Conservation (phyloP, 2,113 vertebrate genomes). For the Pardalotus punctatus region DNA sequence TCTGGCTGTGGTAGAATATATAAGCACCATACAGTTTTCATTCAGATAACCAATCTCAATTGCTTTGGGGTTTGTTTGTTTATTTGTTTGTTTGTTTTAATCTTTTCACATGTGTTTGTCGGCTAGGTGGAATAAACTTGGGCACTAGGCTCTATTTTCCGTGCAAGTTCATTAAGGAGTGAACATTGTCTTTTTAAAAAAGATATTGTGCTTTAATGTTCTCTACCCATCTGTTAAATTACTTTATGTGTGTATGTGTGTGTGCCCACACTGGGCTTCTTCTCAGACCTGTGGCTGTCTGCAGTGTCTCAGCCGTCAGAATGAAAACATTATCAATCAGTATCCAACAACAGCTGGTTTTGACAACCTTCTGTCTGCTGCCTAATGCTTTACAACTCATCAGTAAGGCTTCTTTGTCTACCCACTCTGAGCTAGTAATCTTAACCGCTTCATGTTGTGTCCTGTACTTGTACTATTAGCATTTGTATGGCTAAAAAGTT, state of each 20-base stretch:
- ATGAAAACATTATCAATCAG: constrained; percentile 96
- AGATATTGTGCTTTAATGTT: constrained; percentile 64
- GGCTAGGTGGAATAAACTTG: constrained; percentile 38
- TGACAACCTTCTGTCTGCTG: constrained; percentile 94
- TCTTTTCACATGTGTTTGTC: constrained; percentile 16
- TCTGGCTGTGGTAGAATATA: neutral
- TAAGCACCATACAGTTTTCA: constrained; percentile 21
- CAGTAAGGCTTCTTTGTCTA: constrained; percentile 83
- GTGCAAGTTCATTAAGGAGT: constrained; percentile 59
- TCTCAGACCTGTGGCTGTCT: constrained; percentile 75
- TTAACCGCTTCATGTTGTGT: constrained; percentile 64
- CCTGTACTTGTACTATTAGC: constrained; percentile 72
- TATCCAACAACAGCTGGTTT: constrained; percentile 90
- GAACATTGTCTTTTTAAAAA: constrained; percentile 60
- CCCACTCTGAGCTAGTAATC: constrained; percentile 63
- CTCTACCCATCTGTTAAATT: constrained; percentile 77
- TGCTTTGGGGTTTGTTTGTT: neutral
- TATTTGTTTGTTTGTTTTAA: neutral
- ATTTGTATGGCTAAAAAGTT: constrained; percentile 63
- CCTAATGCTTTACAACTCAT: constrained; percentile 91
- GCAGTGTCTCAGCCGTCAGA: constrained; percentile 76
- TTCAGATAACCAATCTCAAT: neutral
- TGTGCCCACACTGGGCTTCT: constrained; percentile 70
- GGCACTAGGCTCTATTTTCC: constrained; percentile 26
- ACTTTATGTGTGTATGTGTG: constrained; percentile 57